Evolutionary conservation across 92 coral and sea anemone genomes (phyloP).

Genomic region (Zoanthus gigantus): DNA sequence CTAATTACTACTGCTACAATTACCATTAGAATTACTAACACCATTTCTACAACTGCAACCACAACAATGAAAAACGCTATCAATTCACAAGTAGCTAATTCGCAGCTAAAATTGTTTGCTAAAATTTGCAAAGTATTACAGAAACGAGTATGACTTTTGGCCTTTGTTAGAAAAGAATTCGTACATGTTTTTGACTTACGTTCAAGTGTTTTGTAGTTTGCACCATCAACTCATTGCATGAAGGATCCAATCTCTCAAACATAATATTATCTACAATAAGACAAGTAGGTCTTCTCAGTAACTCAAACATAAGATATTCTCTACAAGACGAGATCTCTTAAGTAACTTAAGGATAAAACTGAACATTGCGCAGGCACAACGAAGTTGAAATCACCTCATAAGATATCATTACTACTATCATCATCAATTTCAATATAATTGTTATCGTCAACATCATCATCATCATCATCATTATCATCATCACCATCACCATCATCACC

Average conservation of each 20-base stretch:
- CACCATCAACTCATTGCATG: constrained; percentile 80
- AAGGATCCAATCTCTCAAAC: constrained; percentile 84
- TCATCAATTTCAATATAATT: not conserved
- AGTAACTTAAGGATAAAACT: too few species aligned
- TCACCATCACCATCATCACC: not conserved
- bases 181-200: constrained; percentile 58
- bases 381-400: too few species aligned
- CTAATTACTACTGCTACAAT: not conserved
- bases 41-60: too few species aligned
- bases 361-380: too few species aligned
- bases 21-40: not conserved
- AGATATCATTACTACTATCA: not conserved
- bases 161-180: not conserved
- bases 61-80: too few species aligned
- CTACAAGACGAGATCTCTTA: too few species aligned
- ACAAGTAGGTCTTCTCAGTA: not conserved
- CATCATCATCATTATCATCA: not conserved
- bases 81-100: too few species aligned
- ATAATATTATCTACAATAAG: constrained; percentile 77
- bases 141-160: not conserved
- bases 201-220: constrained; percentile 87
- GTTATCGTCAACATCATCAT: too few species aligned
- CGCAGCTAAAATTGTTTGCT: too few species aligned
- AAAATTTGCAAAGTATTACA: too few species aligned
- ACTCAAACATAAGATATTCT: too few species aligned